These are phyloP conservation scores for Ormyrus rosae DNA, from an alignment of 2,888 invertebrate genomes.

Conservation along the genomic window DNA sequence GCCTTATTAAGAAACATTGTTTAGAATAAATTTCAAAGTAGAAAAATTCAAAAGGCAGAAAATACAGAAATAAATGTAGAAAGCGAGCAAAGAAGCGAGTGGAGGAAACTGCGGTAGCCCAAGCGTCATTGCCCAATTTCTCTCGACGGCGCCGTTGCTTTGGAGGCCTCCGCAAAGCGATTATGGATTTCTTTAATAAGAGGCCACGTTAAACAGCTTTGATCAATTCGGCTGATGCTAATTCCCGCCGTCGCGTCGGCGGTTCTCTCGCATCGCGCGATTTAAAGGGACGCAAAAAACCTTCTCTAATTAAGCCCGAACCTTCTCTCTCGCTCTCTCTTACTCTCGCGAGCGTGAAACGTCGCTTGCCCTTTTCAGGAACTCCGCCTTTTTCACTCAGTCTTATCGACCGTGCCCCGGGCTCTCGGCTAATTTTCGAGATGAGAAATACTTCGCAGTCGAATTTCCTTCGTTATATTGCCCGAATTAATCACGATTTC, in stretches of 20 bases:
- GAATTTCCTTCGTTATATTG: constrained; percentile 52
- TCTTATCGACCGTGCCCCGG: constrained; percentile 49
- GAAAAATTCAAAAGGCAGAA: no score
- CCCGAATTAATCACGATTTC: constrained; percentile 54
- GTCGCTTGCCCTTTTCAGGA: constrained; percentile 68
- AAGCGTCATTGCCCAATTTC: no score
- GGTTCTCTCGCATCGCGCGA: constrained; percentile 67
- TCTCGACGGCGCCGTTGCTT: neutral
- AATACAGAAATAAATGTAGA: no score
- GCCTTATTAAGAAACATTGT: no score
- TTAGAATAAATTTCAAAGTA: no score
- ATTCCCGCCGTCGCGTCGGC: constrained; percentile 56
- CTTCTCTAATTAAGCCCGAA: constrained; percentile 72
- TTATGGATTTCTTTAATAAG: constrained; percentile 74
- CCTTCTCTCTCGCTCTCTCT: constrained; percentile 21
- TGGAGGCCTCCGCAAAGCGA: constrained; percentile 65
- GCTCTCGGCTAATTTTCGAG: constrained; percentile 52
- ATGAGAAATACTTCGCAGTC: constrained; percentile 53
- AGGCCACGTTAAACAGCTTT: constrained; percentile 73
- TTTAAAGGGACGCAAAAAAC: constrained; percentile 73
- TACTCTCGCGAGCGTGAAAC: constrained; percentile 59
- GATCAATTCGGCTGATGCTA: constrained; percentile 69
- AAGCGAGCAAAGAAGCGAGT: no score
- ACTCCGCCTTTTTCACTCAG: constrained; percentile 60
- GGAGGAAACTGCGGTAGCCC: no score